Base-by-base conservation (phyloP, 2,113 vertebrate genomes). In the Daubentonia madagascariensis region DNA sequence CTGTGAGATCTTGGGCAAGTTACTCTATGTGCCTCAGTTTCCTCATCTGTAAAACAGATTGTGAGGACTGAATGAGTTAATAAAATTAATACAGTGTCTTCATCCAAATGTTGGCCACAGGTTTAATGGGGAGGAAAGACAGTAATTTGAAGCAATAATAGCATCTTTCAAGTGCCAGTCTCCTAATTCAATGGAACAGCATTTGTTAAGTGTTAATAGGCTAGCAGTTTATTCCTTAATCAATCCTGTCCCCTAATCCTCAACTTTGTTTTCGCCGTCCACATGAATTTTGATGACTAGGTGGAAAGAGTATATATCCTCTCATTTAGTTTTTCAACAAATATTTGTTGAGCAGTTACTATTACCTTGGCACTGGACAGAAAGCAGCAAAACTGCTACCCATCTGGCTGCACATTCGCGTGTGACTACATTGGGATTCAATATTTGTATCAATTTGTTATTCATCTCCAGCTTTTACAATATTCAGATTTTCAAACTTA, bases 1-100 rank as follows among this genome's bases (percentile, higher is more conserved):
- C 32, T 81, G 6, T 86, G 83, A 85, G 48, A 79, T n/a, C 32
- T 40, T 91, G 48, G 54, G 52, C 54, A 95, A 83, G 57, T 65
- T 73, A 90, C n/a, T 85, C 70, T 67, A 20, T 73, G 54, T 68
- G 72, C 40, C 25, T 43, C 25, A 32, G 16, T 72, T 87, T 92
- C 61, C 52, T 93, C 59, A 88, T 50, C 68, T 96, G 22, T 72
- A 96, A 93, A 95, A 81, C 10, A 94, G 61, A 73, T 4, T 6
- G 8, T n/a, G 25, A 97, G n/a, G n/a, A 72, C 1, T 48, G 11
- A 81, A 91, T 35, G 50, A 75, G 48, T 78, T 91, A 50, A 43
- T 68, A 81, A 72, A 84, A 50, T 35, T 57, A 90, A 87, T 1
- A 63, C 61, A 63, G 61, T 28, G 61, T 63, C 61, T 63, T 63